Base-by-base conservation (phyloP, 2,888 invertebrate genomes). In the Epinotia ramella region DNA sequence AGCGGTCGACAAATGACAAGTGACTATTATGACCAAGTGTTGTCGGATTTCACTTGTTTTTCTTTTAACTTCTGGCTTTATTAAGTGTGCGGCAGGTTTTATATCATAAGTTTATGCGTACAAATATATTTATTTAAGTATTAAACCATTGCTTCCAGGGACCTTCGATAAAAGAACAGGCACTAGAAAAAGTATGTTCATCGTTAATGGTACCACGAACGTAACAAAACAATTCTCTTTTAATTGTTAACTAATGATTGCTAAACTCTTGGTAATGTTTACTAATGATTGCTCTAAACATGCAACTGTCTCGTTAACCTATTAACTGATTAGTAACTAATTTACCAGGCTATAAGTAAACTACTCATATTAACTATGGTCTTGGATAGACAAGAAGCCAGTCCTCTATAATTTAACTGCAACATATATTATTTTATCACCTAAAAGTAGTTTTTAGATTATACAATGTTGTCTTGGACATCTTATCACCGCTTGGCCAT, bases 131-230 rank as follows among this genome's bases (percentile, higher is more conserved):
- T 18, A 72, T 73, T 60, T 66, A 66, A 18, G 24, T 49, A 56
- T 49, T 44, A 18, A 57, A 18, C 7, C 12, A 49, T 64, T 65
- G 13, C 49, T 74, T 77, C 66, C 92, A 92, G 92, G 89, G 80
- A 40, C 80, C 85, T 79, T 83, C 86, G 86, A 91, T 83, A 86
- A 86, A 80, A 80, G 82, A 80, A 89, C 89, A 79, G 91, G 92
- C 81, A 84, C 79, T 85, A 89, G 87, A 81, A 84, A 88, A 91
- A 88, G 92, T 92, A 92, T 84, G 91, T 89, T 82, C 3, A 64
- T 66, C 28, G 44, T 60, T 44, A 59, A 72, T 40, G 49, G 73
- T 67, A 40, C 53, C 73, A 77, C 67, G 80, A 78, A 44, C 57
- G 72, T 65, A 33, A 80, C 78, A 73, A 40, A 63, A 63, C 12